Evolutionary conservation across 2,888 invertebrate genomes (phyloP).

Genomic region (Callyntrura sp.): DNA sequence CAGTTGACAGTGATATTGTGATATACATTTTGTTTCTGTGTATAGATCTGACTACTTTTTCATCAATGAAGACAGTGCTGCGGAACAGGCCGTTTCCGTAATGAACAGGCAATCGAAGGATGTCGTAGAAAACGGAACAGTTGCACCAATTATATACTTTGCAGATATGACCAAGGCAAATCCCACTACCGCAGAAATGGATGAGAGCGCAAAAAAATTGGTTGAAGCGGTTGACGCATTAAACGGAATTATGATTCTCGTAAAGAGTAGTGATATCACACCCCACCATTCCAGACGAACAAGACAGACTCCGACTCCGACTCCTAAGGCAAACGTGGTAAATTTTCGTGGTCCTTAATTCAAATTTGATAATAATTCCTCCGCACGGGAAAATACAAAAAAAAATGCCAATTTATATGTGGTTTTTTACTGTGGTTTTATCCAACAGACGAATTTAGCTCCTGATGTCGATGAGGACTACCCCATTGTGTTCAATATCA

Average conservation of each 20-base stretch:
- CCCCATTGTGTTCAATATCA: conserved; percentile 95
- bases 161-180: conserved; percentile 66
- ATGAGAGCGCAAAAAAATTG: conserved; percentile 66
- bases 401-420: too few relatives aligned
- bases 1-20: too few relatives aligned
- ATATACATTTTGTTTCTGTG: background rate
- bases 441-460: conserved; percentile 84
- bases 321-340: background rate
- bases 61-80: conserved; percentile 55
- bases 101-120: conserved; percentile 64
- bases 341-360: too few relatives aligned
- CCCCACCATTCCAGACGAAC: conserved; percentile 63
- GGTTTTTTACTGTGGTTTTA: background rate
- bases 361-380: background rate
- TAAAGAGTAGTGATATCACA: conserved; percentile 69
- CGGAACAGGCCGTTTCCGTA: conserved; percentile 47
- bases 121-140: conserved; percentile 68
- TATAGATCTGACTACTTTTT: conserved; percentile 67
- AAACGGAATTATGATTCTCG: conserved; percentile 65
- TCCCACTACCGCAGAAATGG: conserved; percentile 54
- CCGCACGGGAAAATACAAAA: conserved; percentile 15
- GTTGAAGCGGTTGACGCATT: conserved; percentile 63
- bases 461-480: conserved; percentile 88
- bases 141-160: conserved; percentile 71
- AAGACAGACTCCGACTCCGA: conserved; percentile 41